Base-by-base conservation (phyloP, 1,140 invertebrate genomes). In the Mamestra configurata region DNA sequence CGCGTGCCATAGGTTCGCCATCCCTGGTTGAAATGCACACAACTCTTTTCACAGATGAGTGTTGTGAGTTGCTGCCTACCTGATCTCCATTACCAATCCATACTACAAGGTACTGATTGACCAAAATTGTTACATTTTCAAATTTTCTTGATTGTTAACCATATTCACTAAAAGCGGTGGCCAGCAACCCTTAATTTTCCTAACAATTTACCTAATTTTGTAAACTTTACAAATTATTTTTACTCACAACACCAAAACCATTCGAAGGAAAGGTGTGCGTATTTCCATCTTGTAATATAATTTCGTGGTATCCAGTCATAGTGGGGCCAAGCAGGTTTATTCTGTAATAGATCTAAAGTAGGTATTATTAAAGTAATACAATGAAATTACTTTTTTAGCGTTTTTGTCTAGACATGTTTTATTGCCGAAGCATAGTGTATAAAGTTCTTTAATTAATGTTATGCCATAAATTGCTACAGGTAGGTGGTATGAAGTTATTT, bases 231-330 rank as follows among this genome's bases (percentile, higher is more conserved):
- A 64, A 64, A 64, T 64, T 64, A 61, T 31, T 35, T 64, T 40
- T 10, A 64, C 27, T 64, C 31, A 35, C n/a, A 64, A 40, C 8
- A 40, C 59, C 35, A 35, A 64, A 61, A 64, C 35, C 10, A 64
- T 18, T 37, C n/a, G 7, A n/a, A 40, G n/a, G 31, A 37, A 40
- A 64, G 59, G 55, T 64, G 57, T 59, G 57, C 22, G 22, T 59
- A 64, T 64, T 64, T 64, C 59, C 27, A 64, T 64, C 59, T 64
- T 64, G 15, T 64, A 37, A 64, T 64, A n/a, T 64, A 31, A 40
- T 40, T 64, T 18, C 59, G n/a, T 64, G 59, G 31, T 64, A 37
- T 64, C 59, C 31, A 18, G 59, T 40, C 27, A 64, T 64, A 40
- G 31, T 37, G 59, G 35, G 59, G n/a, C 10, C 5, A 37, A 64